Evolutionary conservation across 2,888 invertebrate species (phyloP).

Genomic region (Gari tellinella): DNA sequence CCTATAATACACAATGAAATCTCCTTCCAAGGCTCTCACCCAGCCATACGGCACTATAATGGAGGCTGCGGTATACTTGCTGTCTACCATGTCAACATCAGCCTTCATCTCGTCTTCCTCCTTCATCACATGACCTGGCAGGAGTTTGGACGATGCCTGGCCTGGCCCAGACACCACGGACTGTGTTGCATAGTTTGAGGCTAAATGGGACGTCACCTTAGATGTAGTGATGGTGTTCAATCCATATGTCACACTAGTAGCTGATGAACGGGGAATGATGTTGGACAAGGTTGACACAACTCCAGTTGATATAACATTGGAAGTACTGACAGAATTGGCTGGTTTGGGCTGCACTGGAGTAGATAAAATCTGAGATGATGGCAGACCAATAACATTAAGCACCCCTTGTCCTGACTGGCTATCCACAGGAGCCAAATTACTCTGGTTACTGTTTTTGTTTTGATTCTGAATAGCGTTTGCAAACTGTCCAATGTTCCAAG

Average conservation of each 20-base stretch:
- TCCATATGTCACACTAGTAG: constrained; percentile 29
- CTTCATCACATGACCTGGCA: constrained; percentile 3
- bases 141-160: not conserved
- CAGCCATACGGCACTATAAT: constrained; percentile 90
- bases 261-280: constrained; percentile 19
- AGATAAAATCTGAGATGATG: not conserved
- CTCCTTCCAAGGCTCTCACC: constrained; percentile 90
- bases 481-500: constrained; percentile 43
- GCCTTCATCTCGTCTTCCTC: constrained; percentile 12
- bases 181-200: not conserved
- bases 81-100: constrained; percentile 2
- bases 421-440: no score
- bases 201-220: constrained; percentile 20
- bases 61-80: constrained; percentile 14
- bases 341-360: constrained; percentile 5
- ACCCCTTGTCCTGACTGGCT: no score
- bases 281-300: constrained; percentile 33
- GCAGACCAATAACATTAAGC: not conserved
- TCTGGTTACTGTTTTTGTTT: no score
- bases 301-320: constrained; percentile 20
- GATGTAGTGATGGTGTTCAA: constrained; percentile 26
- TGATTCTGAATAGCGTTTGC: no score
- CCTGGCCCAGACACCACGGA: constrained; percentile 4
- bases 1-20: constrained; percentile 92
- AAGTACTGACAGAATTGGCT: constrained; percentile 19